A percentile compares a stretch with the other conserved stretches of the same genome.
These are phyloP conservation scores for Acleris emargana DNA, from an alignment of 2,888 invertebrate genomes.

Conservation along the genomic window DNA sequence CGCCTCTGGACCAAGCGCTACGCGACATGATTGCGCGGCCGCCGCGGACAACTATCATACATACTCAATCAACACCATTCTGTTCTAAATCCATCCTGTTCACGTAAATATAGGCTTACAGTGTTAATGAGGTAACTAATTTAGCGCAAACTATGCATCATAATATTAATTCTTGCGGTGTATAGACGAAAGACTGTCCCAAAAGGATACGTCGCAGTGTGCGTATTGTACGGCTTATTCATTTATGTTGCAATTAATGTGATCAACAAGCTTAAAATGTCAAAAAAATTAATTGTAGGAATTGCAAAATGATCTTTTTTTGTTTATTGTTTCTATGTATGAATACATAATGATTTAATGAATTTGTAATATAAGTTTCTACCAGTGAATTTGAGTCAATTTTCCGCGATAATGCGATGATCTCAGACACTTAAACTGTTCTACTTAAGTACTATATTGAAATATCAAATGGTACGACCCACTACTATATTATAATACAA, in stretches of 20 bases:
- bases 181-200: conserved; percentile 11
- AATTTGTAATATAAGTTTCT: conserved; percentile 50
- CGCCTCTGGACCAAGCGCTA: conserved; percentile 99
- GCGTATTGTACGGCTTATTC: conserved; percentile 60
- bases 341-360: conserved; percentile 48
- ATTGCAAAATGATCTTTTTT: conserved; percentile 59
- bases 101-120: conserved; percentile 68
- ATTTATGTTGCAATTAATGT: conserved; percentile 75
- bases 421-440: conserved; percentile 73
- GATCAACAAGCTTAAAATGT: conserved; percentile 61
- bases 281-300: conserved; percentile 62
- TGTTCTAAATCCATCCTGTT: conserved; percentile 75
- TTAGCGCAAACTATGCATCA: conserved; percentile 50
- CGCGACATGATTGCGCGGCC: conserved; percentile 90
- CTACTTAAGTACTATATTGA: conserved; percentile 52
- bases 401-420: conserved; percentile 71
- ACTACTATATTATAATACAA: conserved; percentile 44
- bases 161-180: conserved; percentile 41
- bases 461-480: conserved; percentile 50
- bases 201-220: conserved; percentile 30
- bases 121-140: conserved; percentile 45
- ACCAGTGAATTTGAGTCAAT: conserved; percentile 76
- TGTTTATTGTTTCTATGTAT: conserved; percentile 57
- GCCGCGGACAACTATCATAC: conserved; percentile 60
- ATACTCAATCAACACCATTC: conserved; percentile 69